Base-by-base conservation (phyloP, 2,797 vertebrate species). In the Diceros bicornis region DNA sequence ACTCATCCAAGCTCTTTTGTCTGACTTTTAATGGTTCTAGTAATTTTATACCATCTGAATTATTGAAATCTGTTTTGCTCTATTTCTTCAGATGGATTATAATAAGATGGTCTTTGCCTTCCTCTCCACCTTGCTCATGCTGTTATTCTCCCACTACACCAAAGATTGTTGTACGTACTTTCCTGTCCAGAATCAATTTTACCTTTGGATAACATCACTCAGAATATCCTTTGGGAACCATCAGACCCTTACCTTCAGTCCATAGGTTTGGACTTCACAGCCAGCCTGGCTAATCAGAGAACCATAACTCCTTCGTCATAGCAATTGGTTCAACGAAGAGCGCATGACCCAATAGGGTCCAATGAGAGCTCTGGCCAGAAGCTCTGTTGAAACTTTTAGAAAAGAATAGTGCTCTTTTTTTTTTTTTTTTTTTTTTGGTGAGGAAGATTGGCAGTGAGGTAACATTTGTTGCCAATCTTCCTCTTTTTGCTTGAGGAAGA, bases 21-120 rank as follows among this genome's bases (percentile, higher is more conserved):
- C 44, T 62, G 79, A 64, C 62, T 81, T 91, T 55, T 23, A 92
- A 94, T 79, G 37, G 37, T 85, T 75, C 41, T 94, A 62, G 78
- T 69, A 62, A 85, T 78, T 78, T 82, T 87, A 66, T 79, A 59
- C 21, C 6, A 72, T 50, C 71, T 52, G 64, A 79, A 87, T 82
- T 82, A 75, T n/a, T 69, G n/a, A 55, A 77, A 50, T 74, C 14
- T 34, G 16, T 37, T 75, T 62, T n/a, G n/a, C 57, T 41, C 21
- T 52, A 13, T 57, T 52, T 87, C 61, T 93, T 82, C 23, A 25
- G 7, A 21, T 87, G 50, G 16, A 17, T 62, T 68, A 68, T 37
- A 89, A 68, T 79, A 41, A 85, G 75, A 74, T 16, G 29, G 20
- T n/a, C 62, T 89, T 88, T 87, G 47, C 23, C 41, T 75, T 78